Conservation (phyloP, 2,113 vertebrate genomes). For the Bombycilla garrulus region DNA sequence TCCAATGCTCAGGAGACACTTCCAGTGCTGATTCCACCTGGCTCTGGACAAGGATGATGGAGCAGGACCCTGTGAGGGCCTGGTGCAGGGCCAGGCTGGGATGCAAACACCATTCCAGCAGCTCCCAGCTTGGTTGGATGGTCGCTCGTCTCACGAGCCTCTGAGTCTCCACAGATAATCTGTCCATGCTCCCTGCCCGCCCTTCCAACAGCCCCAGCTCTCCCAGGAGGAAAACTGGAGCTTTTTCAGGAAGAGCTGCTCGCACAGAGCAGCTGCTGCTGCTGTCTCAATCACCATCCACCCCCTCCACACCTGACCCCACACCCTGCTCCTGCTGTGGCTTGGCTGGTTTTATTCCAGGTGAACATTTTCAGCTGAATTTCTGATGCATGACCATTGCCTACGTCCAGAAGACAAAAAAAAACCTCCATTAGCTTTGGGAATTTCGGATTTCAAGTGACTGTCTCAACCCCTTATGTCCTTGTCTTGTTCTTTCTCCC, state of each 20-base stretch:
- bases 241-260: not conserved
- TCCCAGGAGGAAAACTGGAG: not conserved
- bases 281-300: not conserved
- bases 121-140: not conserved
- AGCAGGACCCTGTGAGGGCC: not conserved
- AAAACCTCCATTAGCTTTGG: not conserved
- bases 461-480: not conserved
- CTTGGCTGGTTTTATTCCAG: not conserved
- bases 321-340: not conserved
- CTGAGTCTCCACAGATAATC: not conserved
- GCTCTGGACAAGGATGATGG: not conserved
- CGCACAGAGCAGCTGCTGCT: not conserved
- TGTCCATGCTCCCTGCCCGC: not conserved
- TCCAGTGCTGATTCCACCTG: not conserved
- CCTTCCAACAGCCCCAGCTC: not conserved
- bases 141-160: rapidly evolving
- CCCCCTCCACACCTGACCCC: not conserved
- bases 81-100: not conserved
- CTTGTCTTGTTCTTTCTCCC: not conserved
- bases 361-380: not conserved
- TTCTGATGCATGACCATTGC: not conserved
- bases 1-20: not conserved
- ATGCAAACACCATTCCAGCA: not conserved
- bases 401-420: not conserved
- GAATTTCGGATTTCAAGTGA: not conserved